Evolutionary conservation across 2,888 invertebrate species (phyloP).

Genomic region (Melinaea marsaeus): DNA sequence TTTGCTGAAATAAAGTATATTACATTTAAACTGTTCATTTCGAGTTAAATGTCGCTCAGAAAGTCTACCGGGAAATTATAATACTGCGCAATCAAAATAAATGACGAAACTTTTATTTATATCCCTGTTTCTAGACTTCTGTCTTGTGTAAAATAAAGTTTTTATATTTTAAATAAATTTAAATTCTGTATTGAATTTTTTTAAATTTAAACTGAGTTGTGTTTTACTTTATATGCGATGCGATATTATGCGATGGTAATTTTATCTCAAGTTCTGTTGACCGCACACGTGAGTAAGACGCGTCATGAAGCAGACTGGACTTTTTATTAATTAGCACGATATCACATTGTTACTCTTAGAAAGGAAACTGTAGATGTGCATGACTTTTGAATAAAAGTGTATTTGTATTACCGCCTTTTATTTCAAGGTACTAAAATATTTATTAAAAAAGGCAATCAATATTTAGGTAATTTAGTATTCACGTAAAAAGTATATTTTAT

Average conservation of each 20-base stretch:
- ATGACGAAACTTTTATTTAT: too few relatives aligned
- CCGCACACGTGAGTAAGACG: constrained; percentile 17
- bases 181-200: too few relatives aligned
- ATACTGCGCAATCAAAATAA: too few relatives aligned
- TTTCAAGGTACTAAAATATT: constrained; percentile 30
- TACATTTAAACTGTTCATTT: too few relatives aligned
- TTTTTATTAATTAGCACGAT: constrained; percentile 55
- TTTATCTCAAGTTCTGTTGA: constrained; percentile 19
- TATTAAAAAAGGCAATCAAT: neutral
- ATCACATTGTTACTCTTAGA: constrained; percentile 65
- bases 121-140: too few relatives aligned
- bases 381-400: constrained; percentile 73
- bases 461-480: neutral
- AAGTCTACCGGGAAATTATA: too few relatives aligned
- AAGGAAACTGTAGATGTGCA: constrained; percentile 71
- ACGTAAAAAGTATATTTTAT: too few relatives aligned
- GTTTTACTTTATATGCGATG: constrained; percentile 9
- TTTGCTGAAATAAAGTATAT: too few relatives aligned
- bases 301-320: constrained; percentile 45
- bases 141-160: too few relatives aligned
- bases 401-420: constrained; percentile 57
- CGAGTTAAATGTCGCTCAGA: too few relatives aligned
- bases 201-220: too few relatives aligned
- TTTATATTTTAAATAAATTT: too few relatives aligned
- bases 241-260: constrained; percentile 8